Evolutionary conservation across 92 coral and sea anemone genomes (phyloP), one percentile per base, ranked within the genome.

Genomic region (Bergia puertoricense): DNA sequence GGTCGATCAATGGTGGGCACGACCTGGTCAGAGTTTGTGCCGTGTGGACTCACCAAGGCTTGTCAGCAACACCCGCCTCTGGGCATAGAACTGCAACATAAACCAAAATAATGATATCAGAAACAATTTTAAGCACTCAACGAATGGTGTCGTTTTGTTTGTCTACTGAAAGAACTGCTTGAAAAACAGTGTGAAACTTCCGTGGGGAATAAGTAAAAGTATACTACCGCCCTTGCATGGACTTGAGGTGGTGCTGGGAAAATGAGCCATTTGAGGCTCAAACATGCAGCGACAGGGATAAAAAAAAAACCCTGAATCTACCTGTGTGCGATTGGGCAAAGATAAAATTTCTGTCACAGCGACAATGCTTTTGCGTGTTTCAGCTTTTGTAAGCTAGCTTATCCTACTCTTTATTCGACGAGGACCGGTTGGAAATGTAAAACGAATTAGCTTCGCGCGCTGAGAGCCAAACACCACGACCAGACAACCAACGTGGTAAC

Each of bases 171-270:
- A 76, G 79, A 41, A 76, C 80, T 41, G 80, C 51, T 76, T 76
- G 80, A 22, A 8, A 76, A 76, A 76, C 80, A 76, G 80, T 42
- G 36, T 76, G 80, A 62, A 76, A 39, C 80, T 76, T 76, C 80
- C 80, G 80, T 76, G 80, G 80, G 51, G 38, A 40, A 39, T 11
- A 76, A n/a, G 23, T 36, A 16, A 38, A 74, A 42, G 80, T 16
- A 6, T 45, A 54, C 50, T 76, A 36, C 48, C 14, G 16, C 10
- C n/a, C 15, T 18, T 45, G 44, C 80, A 40, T 10, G 42, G 54
- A 41, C 54, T 18, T 76, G 79, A 13, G 9, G 30, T 6, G 79
- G 42, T 0, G n/a, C 54, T 76, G 46, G 46, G 54, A 43, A 42
- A 76, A 76, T 6, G 11, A 42, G 10, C 30, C 20, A 16, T 37